Evolutionary conservation across 2,888 invertebrate genomes (phyloP), one percentile per base, ranked within the genome.

Genomic region (Neoaliturus tenellus): DNA sequence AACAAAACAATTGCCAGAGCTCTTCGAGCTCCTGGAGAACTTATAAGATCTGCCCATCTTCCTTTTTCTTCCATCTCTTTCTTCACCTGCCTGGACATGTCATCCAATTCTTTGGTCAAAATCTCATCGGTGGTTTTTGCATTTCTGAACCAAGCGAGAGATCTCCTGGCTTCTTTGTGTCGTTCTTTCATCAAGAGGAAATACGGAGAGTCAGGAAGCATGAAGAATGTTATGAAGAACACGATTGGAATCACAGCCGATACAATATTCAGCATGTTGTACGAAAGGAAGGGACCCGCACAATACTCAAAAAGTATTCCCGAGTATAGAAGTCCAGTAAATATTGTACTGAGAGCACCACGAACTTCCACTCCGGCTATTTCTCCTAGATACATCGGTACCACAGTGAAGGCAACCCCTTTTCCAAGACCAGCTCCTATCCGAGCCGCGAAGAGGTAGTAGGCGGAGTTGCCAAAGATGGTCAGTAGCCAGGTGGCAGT

Each of bases 81-180:
- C 67, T 85, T 83, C 39, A 87, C 86, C 20, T 55, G 81, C 23
- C 62, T 69, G n/a, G 83, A 78, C 85, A 87, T 81, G 3, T 58
- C 80, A 48, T 85, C 85, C 28, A 87, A 71, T 85, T 91, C 90
- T 91, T 91, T 85, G n/a, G 23, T n/a, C 5, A 44, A 31, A 62
- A 12, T 87, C 92, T 92, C 85, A 93, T 92, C 85, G 92, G 92
- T 87, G 94, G 93, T 86, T 92, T 92, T 82, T 92, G 91, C 85
- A 92, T 78, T 93, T 84, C 95, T 91, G 73, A 95, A 89, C 89
- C 92, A 92, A 86, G 91, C 91, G 83, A 95, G 91, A 20, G 94
- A 92, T 85, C 91, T 89, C 86, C 92, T 91, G n/a, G 83, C 85
- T 23, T 71, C 80, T 33, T 83, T 83, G 10, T 81, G 67, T n/a